Conservation (phyloP, 2,113 vertebrate genomes). For the Semnornis frantzii region DNA sequence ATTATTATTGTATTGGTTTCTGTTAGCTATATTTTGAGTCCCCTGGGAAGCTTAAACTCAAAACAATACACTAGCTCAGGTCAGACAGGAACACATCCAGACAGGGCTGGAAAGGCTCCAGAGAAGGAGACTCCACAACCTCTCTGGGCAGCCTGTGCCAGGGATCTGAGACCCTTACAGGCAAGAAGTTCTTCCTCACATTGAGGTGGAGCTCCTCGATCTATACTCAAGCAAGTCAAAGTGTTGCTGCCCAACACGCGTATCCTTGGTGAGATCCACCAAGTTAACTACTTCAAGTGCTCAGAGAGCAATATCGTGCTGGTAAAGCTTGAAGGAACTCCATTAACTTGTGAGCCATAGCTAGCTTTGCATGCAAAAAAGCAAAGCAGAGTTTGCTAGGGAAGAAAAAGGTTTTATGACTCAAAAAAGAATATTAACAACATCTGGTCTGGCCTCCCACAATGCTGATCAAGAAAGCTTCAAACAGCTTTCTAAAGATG, state of each 20-base stretch:
- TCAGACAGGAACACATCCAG: too few species aligned
- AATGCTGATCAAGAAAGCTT: slow-evolving; percentile 5
- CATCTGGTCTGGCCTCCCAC: slow-evolving; percentile 21
- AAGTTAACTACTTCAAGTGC: background rate
- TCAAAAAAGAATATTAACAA: slow-evolving; percentile 39
- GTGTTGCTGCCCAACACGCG: background rate
- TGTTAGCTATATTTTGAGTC: too few species aligned
- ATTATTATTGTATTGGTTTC: too few species aligned
- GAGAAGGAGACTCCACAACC: too few species aligned
- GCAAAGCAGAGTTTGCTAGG: background rate
- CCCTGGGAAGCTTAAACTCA: too few species aligned
- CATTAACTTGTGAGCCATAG: rapidly evolving
- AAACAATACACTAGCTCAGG: too few species aligned
- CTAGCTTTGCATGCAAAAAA: background rate
- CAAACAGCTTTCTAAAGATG: slow-evolving; percentile 48
- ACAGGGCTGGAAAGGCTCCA: too few species aligned
- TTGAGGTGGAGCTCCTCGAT: background rate
- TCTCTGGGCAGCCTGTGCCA: too few species aligned
- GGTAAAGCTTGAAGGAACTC: background rate
- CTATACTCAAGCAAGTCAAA: background rate
- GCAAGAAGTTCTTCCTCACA: too few species aligned
- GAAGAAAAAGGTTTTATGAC: background rate
- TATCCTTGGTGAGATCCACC: background rate
- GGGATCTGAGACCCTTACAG: too few species aligned
- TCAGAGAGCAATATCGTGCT: background rate